Percentiles rank a stretch among this genome's conserved stretches.
Conservation (phyloP, 2,113 vertebrate species). For the Perca schrenkii region DNA sequence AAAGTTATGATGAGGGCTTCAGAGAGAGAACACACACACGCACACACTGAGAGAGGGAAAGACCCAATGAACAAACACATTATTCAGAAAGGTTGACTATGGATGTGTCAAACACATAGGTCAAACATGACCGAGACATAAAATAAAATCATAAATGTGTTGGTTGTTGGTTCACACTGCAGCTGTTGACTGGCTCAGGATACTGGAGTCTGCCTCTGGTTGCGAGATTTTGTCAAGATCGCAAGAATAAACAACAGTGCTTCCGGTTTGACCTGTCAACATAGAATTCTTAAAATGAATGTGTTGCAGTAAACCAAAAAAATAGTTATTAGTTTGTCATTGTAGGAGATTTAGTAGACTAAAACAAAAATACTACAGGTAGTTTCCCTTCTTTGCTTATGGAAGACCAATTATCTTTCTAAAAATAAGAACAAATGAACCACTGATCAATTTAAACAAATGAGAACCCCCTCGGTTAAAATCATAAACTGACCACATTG, state of each 20-base stretch:
- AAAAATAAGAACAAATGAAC: not conserved
- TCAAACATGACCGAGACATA: not conserved
- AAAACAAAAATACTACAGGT: no score
- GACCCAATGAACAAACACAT: not conserved
- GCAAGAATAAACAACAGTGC: accelerated
- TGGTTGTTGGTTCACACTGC: conserved; percentile 11
- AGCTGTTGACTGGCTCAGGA: conserved; percentile 7
- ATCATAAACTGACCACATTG: no score
- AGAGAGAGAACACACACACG: not conserved
- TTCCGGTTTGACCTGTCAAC: conserved; percentile 47
- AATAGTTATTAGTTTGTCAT: not conserved
- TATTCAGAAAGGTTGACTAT: not conserved
- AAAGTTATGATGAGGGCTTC: not conserved
- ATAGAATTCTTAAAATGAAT: not conserved
- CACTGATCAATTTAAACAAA: no score
- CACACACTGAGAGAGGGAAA: not conserved
- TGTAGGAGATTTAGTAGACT: not conserved
- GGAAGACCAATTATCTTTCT: not conserved
- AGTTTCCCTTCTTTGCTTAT: not conserved
- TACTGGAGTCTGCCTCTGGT: conserved; percentile 5
- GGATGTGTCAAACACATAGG: not conserved
- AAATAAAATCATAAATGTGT: not conserved
- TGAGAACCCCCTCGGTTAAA: no score
- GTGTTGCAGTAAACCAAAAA: not conserved
- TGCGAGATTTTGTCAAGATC: not conserved